These are phyloP conservation scores for Drosophila helvetica DNA, from an alignment of 2,888 invertebrate genomes.

Conservation along the genomic window DNA sequence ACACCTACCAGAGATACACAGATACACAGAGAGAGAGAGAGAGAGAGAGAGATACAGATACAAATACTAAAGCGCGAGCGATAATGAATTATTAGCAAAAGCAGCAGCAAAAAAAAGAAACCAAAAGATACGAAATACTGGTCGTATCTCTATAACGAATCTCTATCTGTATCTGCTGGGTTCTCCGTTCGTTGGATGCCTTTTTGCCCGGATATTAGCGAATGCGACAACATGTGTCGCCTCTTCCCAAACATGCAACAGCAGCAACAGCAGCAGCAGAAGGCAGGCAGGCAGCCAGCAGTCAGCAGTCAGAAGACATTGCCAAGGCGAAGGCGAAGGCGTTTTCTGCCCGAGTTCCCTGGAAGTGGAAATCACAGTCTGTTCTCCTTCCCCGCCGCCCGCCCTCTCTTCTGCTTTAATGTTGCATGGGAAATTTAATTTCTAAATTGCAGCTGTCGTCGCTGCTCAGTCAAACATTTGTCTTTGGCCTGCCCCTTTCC, in stretches of 20 bases:
- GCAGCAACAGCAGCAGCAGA: constrained; percentile 4
- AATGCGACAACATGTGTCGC: constrained; percentile 71
- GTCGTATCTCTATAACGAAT: constrained; percentile 30
- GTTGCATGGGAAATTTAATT: constrained; percentile 81
- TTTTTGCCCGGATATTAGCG: constrained; percentile 68
- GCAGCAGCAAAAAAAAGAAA: constrained; percentile 25
- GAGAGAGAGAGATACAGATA: constrained; percentile 36
- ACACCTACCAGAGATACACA: constrained; percentile 44
- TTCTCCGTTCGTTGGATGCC: too few species aligned
- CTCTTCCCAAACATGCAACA: constrained; percentile 32
- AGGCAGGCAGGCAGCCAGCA: neutral
- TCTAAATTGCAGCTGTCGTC: constrained; percentile 81
- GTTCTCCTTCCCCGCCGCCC: neutral
- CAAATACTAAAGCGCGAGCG: constrained; percentile 48
- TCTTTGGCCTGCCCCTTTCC: constrained; percentile 13
- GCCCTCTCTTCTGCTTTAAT: constrained; percentile 59
- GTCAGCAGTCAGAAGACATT: neutral
- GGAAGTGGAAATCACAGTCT: constrained; percentile 60
- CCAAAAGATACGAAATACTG: neutral
- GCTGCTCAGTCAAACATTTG: constrained; percentile 48
- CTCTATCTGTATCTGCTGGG: constrained; percentile 54
- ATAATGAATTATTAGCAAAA: constrained; percentile 68
- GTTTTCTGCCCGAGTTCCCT: constrained; percentile 32
- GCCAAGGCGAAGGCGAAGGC: constrained; percentile 33
- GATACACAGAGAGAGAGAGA: too few species aligned